Evolutionary conservation across 2,797 vertebrate genomes (phyloP), one percentile per base, ranked within the genome.

Genomic region (Sphaeramia orbicularis): DNA sequence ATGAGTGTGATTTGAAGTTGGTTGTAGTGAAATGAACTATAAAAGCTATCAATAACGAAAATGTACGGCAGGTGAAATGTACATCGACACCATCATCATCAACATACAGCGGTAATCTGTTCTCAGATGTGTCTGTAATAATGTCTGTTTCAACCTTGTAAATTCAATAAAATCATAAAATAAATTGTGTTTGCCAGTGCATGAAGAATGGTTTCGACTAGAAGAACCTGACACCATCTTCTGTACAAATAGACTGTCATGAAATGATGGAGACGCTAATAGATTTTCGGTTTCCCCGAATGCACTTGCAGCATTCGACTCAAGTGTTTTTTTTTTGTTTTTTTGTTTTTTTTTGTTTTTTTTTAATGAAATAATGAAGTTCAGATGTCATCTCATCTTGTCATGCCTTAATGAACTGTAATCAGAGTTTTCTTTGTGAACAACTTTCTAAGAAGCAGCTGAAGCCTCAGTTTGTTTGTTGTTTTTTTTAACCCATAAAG

Each of bases 121-220:
- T 64, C 8, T 0, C 2, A 24, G n/a, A 15, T 56, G 10, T 65
- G 58, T 60, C 21, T 52, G 15, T 60, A 63, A 67, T 66, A 40
- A 55, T 50, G 43, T 6, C 21, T 15, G 10, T 27, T 58, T 40
- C 59, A 52, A 42, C 59, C 24, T 52, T 57, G 54, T 62, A 71
- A 71, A 78, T 71, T 72, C 65, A n/a, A 42, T 76, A 40, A 70
- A 74, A 70, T 65, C 57, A 61, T 60, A 57, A 70, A 74, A 69
- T 30, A 35, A 41, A 66, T 55, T 47, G 30, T 58, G 54, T 75
- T 76, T 70, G 50, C 35, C 44, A 60, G 58, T 55, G 52, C 61
- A 56, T 64, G 37, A 74, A 47, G 56, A 67, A 71, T 70, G 50
- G 50, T 35, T 16, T 11, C 12, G 38, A 67, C 69, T n/a, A 8